These are phyloP conservation scores for Autographa gamma DNA, from an alignment of 2,888 invertebrate species.

Conservation along the genomic window DNA sequence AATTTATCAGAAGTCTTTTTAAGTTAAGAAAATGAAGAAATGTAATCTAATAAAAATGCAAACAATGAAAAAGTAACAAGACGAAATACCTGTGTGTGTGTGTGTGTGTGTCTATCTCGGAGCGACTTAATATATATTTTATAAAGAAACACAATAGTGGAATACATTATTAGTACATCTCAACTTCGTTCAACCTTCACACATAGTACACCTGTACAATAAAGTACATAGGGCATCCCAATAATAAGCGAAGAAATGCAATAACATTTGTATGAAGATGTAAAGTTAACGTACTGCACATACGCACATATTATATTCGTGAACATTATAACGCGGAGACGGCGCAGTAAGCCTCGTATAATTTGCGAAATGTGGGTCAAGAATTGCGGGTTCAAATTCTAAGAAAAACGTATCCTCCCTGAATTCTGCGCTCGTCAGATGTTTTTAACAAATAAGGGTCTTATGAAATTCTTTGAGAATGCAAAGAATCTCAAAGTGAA, in stretches of 20 bases:
- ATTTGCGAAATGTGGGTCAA: constrained; percentile 28
- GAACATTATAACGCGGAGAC: constrained; percentile 1
- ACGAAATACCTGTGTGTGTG: no score
- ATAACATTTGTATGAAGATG: not conserved
- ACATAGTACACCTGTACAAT: not conserved
- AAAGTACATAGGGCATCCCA: no score
- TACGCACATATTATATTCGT: not conserved
- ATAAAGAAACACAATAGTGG: no score
- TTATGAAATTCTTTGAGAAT: constrained; percentile 18
- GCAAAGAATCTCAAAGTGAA: constrained; percentile 11
- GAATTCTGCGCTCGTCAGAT: constrained; percentile 33
- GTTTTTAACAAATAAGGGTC: constrained; percentile 18
- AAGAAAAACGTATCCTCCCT: constrained; percentile 30
- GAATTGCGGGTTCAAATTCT: constrained; percentile 19
- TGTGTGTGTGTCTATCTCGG: no score
- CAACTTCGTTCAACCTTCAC: not conserved
- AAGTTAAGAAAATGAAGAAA: no score
- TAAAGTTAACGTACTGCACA: not conserved
- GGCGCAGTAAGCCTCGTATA: constrained; percentile 8
- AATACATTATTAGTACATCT: no score
- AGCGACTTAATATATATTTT: no score
- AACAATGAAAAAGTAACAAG: no score
- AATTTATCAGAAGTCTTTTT: no score
- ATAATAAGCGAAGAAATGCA: not conserved
- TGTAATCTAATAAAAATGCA: no score